Percentiles rank a stretch among this genome's conserved stretches.
These are phyloP conservation scores for Monochamus saltuarius DNA, from an alignment of 1,140 invertebrate species.

Conservation along the genomic window DNA sequence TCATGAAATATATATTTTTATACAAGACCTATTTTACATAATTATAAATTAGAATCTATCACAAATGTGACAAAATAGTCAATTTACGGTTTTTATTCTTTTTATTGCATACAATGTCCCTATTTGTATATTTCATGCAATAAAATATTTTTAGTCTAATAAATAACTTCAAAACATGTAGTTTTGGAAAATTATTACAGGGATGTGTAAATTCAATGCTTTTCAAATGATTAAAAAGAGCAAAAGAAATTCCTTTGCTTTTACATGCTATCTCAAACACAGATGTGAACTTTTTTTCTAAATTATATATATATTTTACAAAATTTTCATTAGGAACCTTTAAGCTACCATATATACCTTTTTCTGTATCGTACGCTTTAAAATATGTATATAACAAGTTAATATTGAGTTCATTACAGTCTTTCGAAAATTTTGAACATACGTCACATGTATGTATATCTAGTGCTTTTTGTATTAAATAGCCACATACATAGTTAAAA, in stretches of 20 bases:
- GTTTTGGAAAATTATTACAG: conserved; percentile 9
- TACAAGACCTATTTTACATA: neutral
- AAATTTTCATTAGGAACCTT: conserved; percentile 2
- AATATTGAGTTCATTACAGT: no score
- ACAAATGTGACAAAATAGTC: no score
- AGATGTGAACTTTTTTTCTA: conserved; percentile 4
- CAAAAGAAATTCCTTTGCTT: neutral
- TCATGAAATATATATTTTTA: conserved; percentile 1
- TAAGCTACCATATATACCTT: conserved; percentile 7
- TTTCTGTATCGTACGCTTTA: neutral
- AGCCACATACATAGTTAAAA: conserved; percentile 15
- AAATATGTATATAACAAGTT: neutral
- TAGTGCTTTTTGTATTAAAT: conserved; percentile 15
- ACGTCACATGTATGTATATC: conserved; percentile 10
- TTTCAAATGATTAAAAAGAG: neutral
- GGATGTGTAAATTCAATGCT: conserved; percentile 9
- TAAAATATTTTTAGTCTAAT: conserved; percentile 17
- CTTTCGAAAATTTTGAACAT: no score
- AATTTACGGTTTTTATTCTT: no score
- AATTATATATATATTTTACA: conserved; percentile 7
- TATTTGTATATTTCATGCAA: conserved; percentile 16
- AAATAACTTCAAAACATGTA: conserved; percentile 11
- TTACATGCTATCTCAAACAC: neutral
- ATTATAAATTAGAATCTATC: no score
- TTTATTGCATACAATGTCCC: no score